Base-by-base conservation (phyloP, 2,113 vertebrate species). In the Pycnonotus jocosus region DNA sequence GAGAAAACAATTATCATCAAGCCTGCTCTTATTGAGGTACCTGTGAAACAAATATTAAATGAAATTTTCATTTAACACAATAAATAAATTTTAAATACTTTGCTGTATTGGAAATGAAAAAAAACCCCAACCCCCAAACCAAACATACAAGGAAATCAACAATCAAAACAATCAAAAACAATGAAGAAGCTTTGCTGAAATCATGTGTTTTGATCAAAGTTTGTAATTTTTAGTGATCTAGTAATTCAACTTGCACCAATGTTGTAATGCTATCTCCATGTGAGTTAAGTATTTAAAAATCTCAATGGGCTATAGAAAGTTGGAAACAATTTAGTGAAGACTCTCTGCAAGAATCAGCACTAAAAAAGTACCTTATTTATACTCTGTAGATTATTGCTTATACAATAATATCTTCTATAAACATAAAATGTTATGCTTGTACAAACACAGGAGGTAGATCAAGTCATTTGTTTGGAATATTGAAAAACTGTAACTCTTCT, bases 301-400 rank as follows among this genome's bases (percentile, higher is more conserved):
- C 7, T 10, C 66, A 21, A 44, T 4, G 37, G 30, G 6, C 37
- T 86, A 19, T 12, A 82, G 61, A 69, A 90, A 66, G 15, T 23
- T 88, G n/a, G 33, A 95, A 96, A 86, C 12, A 79, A 86, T 35
- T 71, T 81, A 79, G 37, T 19, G 37, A 92, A 69, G 31, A 44
- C 21, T 79, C 79, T 61, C 62, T 80, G 24, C 22, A 69, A 91
- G 53, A 91, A 71, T 60, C 42, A 61, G 33, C 12, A 69, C 27
- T 10, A 53, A 13, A 30, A n/a, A 62, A 24, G 1, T 2, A 5
- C 20, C 17, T 73, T 37, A 51, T 51, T 85, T 85, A 48, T 47
- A 47, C 21, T 47, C 12, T 37, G 15, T 37, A 40, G 62, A 57
- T 81, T 48, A 72, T 35, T 76, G 16, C 15, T 82, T 62, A 81